Evolutionary conservation across 2,888 invertebrate genomes (phyloP), one percentile per base, ranked within the genome.

Genomic region (Aplocera efformata): DNA sequence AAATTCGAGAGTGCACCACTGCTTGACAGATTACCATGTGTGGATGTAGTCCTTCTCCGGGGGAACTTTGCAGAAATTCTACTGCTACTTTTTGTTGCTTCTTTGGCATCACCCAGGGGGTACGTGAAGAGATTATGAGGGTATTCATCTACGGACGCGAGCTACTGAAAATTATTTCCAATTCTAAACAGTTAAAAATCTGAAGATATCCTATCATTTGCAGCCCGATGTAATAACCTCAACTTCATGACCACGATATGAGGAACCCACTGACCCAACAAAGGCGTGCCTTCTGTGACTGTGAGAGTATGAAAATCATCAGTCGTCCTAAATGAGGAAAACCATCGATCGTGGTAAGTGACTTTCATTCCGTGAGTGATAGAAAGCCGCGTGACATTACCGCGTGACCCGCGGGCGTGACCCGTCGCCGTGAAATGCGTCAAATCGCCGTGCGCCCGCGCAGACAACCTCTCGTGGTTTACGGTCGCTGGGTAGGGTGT

Each of bases 361-460:
- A 72, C 77, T 78, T 76, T 76, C 75, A 68, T 74, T 74, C 70
- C 73, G 72, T 73, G 75, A 70, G 66, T 66, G 68, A 72, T 80
- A 75, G 81, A 82, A 79, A 81, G 82, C 72, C 56, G 72, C 79
- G 83, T 79, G 82, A 82, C 82, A 78, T 74, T 69, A 78, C 67
- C 72, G 69, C 83, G 82, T 83, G 84, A 85, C 82, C 82, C 57
- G 69, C 62, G 67, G 62, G 61, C 82, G 79, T 79, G 82, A 80
- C 81, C 82, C 66, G 75, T 56, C 65, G 66, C 73, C 82, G 81
- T 86, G 82, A 79, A 80, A 85, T 77, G 77, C 78, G 84, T 79
- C 82, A 86, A 88, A 88, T 88, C 84, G 86, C 82, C 86, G 86
- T 88, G 86, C 79, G 81, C 78, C 69, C 76, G 78, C 78, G 79